Evolutionary conservation across 2,888 invertebrate species (phyloP), one percentile per base, ranked within the genome.

Genomic region (Caenorhabditis virilis): DNA sequence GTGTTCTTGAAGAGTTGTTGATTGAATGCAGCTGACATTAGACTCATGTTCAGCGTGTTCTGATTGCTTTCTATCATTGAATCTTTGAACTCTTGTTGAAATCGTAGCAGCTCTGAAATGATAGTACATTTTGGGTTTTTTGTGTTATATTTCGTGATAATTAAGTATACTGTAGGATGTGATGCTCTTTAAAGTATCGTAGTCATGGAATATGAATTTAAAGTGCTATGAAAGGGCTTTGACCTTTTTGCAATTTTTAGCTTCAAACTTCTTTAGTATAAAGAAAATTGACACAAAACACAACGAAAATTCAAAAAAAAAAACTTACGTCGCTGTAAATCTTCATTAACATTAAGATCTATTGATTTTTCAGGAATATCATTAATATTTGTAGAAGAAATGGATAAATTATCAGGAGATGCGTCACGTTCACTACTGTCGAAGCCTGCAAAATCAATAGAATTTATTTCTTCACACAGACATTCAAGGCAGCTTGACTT

Each of bases 361-460:
- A 33, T 23, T 13, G 25, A 18, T 30, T 60, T 56, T 30, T 55
- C 59, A 35, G 36, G 54, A 46, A 56, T n/a, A 48, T 67, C 63
- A 35, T 63, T 42, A 18, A 50, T 43, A 30, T 43, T 54, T 2
- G 52, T 63, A 49, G 71, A 69, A 38, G 65, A 63, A 22, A 66
- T 69, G 2, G 72, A 69, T 5, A 69, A 50, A 16, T 70, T 72
- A 47, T 75, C 72, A 5, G 75, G 75, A 15, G 70, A 69, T 13
- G 70, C 72, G 43, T 75, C 75, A 6, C 72, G 43, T 20, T 72
- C 72, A 16, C 65, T 65, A 39, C 60, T 55, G 16, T 58, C 60
- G 41, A 60, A 69, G 35, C 47, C 47, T 54, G 35, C n/a, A 54
- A 22, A 26, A 23, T 11, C 23, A 9, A 11, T 15, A 23, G 23